phyloP scores from a whole-genome alignment of 2,797 vertebrate genomes.

The Anabas testudineus region DNA sequence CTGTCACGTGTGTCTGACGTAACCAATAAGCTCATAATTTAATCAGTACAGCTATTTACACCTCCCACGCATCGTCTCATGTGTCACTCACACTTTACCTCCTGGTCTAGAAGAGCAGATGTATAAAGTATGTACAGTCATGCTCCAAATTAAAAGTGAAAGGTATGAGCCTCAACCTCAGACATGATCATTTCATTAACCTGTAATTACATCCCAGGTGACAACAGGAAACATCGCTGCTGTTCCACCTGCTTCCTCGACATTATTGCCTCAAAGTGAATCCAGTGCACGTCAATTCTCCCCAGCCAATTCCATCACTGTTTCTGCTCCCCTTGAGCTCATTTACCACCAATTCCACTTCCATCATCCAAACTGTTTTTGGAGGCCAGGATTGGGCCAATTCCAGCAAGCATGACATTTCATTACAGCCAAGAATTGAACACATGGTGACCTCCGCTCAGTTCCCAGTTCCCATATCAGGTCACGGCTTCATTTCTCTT shows the following conservation, averaged over 20 bases:
- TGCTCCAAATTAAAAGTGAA: conserved; percentile 35
- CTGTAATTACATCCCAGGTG: conserved; percentile 53
- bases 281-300: conserved; percentile 58
- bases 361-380: conserved; percentile 67
- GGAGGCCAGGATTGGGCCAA: conserved; percentile 59
- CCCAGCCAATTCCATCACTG: conserved; percentile 42
- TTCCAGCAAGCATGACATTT: conserved; percentile 63
- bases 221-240: conserved; percentile 10
- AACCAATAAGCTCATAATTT: not conserved
- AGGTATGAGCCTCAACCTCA: conserved; percentile 13
- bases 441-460: conserved; percentile 66
- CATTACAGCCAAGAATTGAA: conserved; percentile 71
- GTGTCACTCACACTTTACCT: not conserved
- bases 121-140: not conserved
- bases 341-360: conserved; percentile 72
- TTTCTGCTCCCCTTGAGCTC: conserved; percentile 61
- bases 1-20: not conserved
- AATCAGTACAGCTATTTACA: not conserved
- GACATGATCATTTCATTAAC: conserved; percentile 48
- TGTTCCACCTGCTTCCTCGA: conserved; percentile 52
- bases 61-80: not conserved
- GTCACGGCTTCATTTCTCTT: conserved; percentile 47
- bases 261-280: conserved; percentile 64
- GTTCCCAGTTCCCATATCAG: conserved; percentile 39
- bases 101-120: conserved; percentile 2